Conservation (phyloP, 2,888 invertebrate species). For the Noctua janthe region DNA sequence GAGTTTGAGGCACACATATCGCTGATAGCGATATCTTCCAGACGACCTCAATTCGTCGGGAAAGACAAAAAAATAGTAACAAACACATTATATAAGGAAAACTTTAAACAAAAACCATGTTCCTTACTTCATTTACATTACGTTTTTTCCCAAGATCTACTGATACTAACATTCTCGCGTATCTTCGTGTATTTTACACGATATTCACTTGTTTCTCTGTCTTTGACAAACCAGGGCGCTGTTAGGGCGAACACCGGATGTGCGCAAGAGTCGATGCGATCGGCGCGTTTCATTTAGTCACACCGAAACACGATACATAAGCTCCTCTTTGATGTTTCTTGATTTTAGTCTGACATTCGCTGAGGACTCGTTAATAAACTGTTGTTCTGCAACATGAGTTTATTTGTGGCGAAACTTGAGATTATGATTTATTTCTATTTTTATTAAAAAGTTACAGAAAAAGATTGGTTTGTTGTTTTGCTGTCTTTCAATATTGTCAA, state of each 20-base stretch:
- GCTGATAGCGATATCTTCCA: not conserved
- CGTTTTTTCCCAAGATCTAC: conserved; percentile 24
- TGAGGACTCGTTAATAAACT: conserved; percentile 71
- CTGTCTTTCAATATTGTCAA: not conserved
- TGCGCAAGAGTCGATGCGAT: conserved; percentile 75
- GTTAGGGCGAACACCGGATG: conserved; percentile 77
- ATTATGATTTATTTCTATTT: conserved; percentile 21
- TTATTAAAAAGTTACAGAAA: not conserved
- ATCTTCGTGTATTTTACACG: conserved; percentile 25
- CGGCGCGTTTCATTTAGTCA: conserved; percentile 75
- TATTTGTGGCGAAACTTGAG: conserved; percentile 51
- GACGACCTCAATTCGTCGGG: no score
- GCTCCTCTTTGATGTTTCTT: conserved; percentile 80
- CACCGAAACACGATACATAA: conserved; percentile 79
- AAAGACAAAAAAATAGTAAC: not conserved
- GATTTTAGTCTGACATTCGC: conserved; percentile 79
- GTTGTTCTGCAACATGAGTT: conserved; percentile 67
- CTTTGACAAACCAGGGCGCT: conserved; percentile 63
- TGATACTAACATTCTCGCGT: conserved; percentile 13
- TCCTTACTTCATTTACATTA: not conserved
- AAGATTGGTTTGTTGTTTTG: conserved; percentile 16
- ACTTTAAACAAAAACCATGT: conserved; percentile 8
- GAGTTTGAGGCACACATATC: not conserved
- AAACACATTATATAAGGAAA: not conserved
- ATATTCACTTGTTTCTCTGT: conserved; percentile 48